Evolutionary conservation across 2,113 vertebrate genomes (phyloP), one percentile per base, ranked within the genome.

Genomic region (Callipepla squamata): DNA sequence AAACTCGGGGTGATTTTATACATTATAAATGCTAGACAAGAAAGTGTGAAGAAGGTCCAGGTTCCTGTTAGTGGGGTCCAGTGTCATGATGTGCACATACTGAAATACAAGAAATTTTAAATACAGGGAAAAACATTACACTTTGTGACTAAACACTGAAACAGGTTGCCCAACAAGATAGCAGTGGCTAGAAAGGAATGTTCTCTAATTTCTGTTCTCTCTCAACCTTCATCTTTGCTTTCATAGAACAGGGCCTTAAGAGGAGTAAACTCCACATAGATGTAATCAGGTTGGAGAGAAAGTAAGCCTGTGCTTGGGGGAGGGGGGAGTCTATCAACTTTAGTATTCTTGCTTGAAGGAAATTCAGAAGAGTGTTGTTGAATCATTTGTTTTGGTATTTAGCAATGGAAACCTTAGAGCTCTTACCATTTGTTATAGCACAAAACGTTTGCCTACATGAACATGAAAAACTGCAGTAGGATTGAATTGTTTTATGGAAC

Each of bases 41-140:
- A 53, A 7, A 5, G 3, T 26, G 1, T 67, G 26, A 65, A 61
- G 57, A 59, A 51, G 15, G 6, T 3, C 0, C 0, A 18, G 8
- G 3, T 2, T 82, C 1, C 77, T 3, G 9, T 50, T 6, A 14
- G 13, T 32, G 11, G 6, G 6, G 2, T 7, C 53, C 58, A 30
- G 34, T 40, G 51, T 16, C 2, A 26, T 51, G 62, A 18, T 3
- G 22, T 66, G 51, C 3, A 5, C 11, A 22, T 76, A 26, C 13
- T 28, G 38, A 70, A 70, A 44, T 53, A n/a, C 8, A 42, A 65
- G n/a, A 65, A 70, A 26, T 84, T 70, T 66, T 26, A 61, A 85
- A 22, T 0, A 0, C 26, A 44, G 15, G 21, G 20, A 47, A 40
- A 79, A 21, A 4, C 1, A 5, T 83, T 45, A 28, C 6, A 76